Evolutionary conservation across 2,888 invertebrate genomes (phyloP).

Genomic region (Tenthredo amoena): DNA sequence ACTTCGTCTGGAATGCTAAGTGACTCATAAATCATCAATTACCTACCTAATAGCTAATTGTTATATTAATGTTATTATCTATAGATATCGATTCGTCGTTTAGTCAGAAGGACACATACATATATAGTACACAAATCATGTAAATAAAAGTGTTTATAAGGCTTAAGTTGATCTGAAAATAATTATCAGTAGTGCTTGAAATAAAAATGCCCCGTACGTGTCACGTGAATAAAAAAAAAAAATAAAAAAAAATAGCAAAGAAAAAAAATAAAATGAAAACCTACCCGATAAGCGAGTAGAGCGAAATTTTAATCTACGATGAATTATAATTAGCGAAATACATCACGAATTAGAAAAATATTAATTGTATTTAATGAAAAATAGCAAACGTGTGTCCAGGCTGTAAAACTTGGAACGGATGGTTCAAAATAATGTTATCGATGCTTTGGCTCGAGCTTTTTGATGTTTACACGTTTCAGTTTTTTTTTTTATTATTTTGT

Average conservation of each 20-base stretch:
- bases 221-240: slow-evolving; percentile 16
- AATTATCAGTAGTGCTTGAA: slow-evolving; percentile 44
- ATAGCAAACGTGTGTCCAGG: slow-evolving; percentile 11
- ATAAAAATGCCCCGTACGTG: slow-evolving; percentile 15
- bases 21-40: slow-evolving; percentile 45
- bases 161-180: slow-evolving; percentile 45
- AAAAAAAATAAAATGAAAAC: neutral
- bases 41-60: slow-evolving; percentile 48
- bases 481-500: neutral
- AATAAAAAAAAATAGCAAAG: neutral
- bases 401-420: slow-evolving; percentile 31
- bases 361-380: slow-evolving; percentile 12
- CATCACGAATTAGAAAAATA: neutral
- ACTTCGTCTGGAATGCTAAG: slow-evolving; percentile 38
- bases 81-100: slow-evolving; percentile 46
- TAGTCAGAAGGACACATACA: slow-evolving; percentile 43
- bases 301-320: slow-evolving; percentile 32
- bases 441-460: slow-evolving; percentile 14
- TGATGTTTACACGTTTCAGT: neutral
- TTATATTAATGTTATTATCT: slow-evolving; percentile 52
- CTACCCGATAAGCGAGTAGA: slow-evolving; percentile 23
- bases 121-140: slow-evolving; percentile 65
- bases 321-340: neutral
- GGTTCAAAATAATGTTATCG: slow-evolving; percentile 17
- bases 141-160: slow-evolving; percentile 62